Conservation (phyloP, 1,140 invertebrate genomes). For the Meteorus sp. region DNA sequence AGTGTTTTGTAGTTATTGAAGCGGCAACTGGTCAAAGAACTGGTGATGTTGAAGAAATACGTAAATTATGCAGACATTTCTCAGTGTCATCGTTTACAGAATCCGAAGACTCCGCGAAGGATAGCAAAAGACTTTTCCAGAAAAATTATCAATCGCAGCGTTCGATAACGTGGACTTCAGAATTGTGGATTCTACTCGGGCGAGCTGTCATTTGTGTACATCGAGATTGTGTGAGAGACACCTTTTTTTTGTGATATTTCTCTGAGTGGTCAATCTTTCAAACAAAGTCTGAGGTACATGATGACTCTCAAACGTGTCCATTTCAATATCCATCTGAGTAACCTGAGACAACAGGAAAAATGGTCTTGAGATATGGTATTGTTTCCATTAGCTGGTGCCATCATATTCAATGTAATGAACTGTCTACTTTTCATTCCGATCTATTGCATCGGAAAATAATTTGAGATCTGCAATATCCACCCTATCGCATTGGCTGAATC, state of each 20-base stretch:
- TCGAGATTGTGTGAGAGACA: conserved; percentile 64
- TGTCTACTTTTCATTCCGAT: too few species aligned
- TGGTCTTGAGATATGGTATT: too few species aligned
- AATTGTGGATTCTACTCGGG: conserved; percentile 65
- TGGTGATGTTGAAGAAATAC: conserved; percentile 41
- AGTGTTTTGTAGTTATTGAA: conserved; percentile 48
- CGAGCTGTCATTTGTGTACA: conserved; percentile 65
- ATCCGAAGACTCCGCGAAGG: neutral
- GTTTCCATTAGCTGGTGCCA: too few species aligned
- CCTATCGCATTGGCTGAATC: too few species aligned
- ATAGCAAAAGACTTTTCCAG: conserved; percentile 21
- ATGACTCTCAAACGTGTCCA: too few species aligned
- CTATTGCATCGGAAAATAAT: too few species aligned
- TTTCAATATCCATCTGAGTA: too few species aligned
- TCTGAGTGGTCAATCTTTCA: neutral
- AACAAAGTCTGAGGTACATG: too few species aligned
- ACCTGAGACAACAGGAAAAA: too few species aligned
- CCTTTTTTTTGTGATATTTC: conserved; percentile 30
- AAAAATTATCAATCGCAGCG: conserved; percentile 39
- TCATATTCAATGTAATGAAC: too few species aligned
- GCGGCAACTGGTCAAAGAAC: conserved; percentile 48
- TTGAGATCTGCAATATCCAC: too few species aligned
- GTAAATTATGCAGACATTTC: neutral
- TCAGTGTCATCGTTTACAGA: neutral
- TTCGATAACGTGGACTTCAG: conserved; percentile 61